phyloP scores from a whole-genome alignment of 1,140 invertebrate genomes.

The Fragariocoptes setiger region DNA sequence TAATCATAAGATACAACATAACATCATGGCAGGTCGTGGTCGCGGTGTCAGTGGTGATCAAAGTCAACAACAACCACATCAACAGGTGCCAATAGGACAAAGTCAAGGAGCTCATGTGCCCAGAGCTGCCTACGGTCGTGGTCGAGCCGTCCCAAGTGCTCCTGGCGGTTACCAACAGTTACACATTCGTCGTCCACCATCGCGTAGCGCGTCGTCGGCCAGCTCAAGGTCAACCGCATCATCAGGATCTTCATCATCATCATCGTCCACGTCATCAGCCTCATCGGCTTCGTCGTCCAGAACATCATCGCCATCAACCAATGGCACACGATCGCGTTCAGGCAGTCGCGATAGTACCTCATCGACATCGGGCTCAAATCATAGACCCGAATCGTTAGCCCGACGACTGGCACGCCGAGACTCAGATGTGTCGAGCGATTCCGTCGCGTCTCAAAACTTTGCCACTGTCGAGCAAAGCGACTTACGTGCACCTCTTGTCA shows the following conservation, averaged over 20 bases:
- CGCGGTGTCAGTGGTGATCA: too few relatives aligned
- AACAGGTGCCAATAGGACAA: too few relatives aligned
- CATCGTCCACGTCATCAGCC: neutral
- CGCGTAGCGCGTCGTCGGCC: neutral
- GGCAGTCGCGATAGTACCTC: neutral
- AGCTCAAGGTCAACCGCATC: neutral
- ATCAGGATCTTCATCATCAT: neutral
- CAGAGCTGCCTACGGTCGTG: too few relatives aligned
- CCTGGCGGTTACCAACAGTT: too few relatives aligned
- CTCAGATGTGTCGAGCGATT: slow-evolving; percentile 1
- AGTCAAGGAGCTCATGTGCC: too few relatives aligned
- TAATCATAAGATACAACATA: too few relatives aligned
- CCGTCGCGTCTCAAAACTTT: neutral
- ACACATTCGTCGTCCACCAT: too few relatives aligned
- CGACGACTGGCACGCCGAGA: neutral
- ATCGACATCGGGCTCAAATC: neutral
- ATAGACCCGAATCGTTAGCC: neutral
- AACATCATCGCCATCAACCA: neutral
- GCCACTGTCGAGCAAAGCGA: neutral
- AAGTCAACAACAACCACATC: too few relatives aligned
- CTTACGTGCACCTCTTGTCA: neutral
- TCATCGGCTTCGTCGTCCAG: neutral
- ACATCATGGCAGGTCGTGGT: too few relatives aligned
- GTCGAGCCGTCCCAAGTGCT: too few relatives aligned
- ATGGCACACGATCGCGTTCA: neutral